These are phyloP conservation scores for Herminia tarsipennalis DNA, from an alignment of 2,888 invertebrate genomes.

Conservation along the genomic window DNA sequence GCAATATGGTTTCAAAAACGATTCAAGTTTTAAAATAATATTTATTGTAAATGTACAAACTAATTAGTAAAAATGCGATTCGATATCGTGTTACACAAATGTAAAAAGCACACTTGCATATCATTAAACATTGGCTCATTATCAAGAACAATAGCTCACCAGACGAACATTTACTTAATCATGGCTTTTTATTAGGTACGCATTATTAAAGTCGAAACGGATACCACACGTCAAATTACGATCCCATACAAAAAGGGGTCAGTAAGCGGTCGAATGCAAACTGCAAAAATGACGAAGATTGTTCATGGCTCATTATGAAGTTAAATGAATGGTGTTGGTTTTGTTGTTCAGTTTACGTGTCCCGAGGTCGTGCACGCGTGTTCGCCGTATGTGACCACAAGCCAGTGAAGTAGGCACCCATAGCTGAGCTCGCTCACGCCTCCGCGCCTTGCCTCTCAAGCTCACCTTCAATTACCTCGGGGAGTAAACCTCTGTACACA, in stretches of 20 bases:
- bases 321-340: slow-evolving; percentile 73
- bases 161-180: slow-evolving; percentile 73
- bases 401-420: slow-evolving; percentile 28
- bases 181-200: slow-evolving; percentile 69
- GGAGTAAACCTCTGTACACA: slow-evolving; percentile 30
- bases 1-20: too few species aligned
- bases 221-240: slow-evolving; percentile 71
- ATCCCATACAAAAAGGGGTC: slow-evolving; percentile 70
- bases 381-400: slow-evolving; percentile 39
- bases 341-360: slow-evolving; percentile 61
- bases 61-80: slow-evolving; percentile 40
- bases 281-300: slow-evolving; percentile 76
- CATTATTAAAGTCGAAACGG: slow-evolving; percentile 72
- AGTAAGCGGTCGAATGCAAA: slow-evolving; percentile 64
- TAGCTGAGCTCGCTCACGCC: slow-evolving; percentile 33
- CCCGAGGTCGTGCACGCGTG: slow-evolving; percentile 52
- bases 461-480: slow-evolving; percentile 38
- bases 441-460: slow-evolving; percentile 31
- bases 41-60: slow-evolving; percentile 5
- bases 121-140: slow-evolving; percentile 64
- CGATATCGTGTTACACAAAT: slow-evolving; percentile 57
- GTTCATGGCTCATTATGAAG: slow-evolving; percentile 81
- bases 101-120: slow-evolving; percentile 53
- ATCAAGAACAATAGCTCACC: slow-evolving; percentile 73
- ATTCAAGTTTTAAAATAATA: too few species aligned